Conservation (phyloP, 2,888 invertebrate species). For the Lepidonotus clava region DNA sequence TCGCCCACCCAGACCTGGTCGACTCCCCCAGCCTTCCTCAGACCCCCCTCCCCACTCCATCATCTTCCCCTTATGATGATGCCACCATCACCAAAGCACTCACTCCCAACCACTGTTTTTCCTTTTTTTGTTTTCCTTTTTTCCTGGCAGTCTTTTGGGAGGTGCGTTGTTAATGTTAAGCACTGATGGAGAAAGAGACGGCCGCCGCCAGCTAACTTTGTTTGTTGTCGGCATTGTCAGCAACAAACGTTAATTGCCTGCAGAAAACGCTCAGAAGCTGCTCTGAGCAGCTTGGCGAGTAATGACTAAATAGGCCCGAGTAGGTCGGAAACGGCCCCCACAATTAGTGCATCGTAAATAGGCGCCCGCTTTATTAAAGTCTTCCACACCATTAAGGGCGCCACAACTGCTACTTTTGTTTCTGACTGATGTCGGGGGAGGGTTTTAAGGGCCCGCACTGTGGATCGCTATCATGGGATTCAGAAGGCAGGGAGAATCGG, state of each 20-base stretch:
- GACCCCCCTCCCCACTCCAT: conserved; percentile 37
- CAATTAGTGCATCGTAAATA: conserved; percentile 48
- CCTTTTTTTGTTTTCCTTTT: background rate
- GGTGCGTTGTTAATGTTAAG: conserved; percentile 39
- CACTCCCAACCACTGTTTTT: background rate
- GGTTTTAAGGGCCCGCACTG: background rate
- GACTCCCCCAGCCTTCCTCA: conserved; percentile 42
- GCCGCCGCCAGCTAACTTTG: conserved; percentile 40
- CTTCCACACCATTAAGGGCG: conserved; percentile 40
- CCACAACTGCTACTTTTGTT: conserved; percentile 11
- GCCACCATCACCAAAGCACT: background rate
- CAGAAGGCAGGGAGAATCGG: background rate
- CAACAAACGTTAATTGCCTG: conserved; percentile 36
- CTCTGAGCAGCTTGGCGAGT: conserved; percentile 16
- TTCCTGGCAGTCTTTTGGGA: background rate
- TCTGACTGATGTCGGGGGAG: background rate
- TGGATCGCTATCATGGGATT: background rate
- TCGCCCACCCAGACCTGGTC: conserved; percentile 4
- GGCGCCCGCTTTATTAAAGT: conserved; percentile 44
- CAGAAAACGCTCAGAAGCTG: conserved; percentile 39
- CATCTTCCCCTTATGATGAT: conserved; percentile 30
- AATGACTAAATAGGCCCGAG: conserved; percentile 45
- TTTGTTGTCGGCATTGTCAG: conserved; percentile 42
- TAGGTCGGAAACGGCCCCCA: conserved; percentile 4
- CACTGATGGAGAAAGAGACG: background rate